Conservation (phyloP, 1,140 invertebrate species). For the Penaeus japonicus region DNA sequence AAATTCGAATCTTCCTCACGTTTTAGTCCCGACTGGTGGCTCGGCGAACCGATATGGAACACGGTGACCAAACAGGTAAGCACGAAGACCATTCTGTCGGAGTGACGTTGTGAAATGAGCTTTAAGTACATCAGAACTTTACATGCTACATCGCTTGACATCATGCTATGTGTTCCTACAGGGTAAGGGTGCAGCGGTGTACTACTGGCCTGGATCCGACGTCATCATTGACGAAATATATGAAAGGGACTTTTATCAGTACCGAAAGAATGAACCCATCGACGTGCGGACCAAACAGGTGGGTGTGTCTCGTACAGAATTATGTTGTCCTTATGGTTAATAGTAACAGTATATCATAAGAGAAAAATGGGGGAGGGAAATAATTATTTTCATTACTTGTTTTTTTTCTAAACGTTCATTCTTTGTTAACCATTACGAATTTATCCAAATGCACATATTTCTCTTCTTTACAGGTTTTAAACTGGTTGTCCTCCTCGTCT, state of each 20-base stretch:
- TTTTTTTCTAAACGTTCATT: neutral
- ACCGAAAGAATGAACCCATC: slow-evolving; percentile 13
- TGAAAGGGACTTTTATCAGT: slow-evolving; percentile 35
- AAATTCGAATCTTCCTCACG: slow-evolving; percentile 17
- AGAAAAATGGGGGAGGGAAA: neutral
- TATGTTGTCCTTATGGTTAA: neutral
- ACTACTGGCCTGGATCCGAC: slow-evolving; percentile 48
- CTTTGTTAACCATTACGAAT: too few relatives aligned
- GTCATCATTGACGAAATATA: slow-evolving; percentile 34
- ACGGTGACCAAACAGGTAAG: slow-evolving; percentile 55
- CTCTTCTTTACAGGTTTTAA: slow-evolving; percentile 20
- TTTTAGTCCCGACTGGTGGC: slow-evolving; percentile 43
- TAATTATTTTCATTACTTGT: neutral
- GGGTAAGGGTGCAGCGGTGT: slow-evolving; percentile 27
- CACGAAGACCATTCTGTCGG: neutral
- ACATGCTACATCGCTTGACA: neutral
- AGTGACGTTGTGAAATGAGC: neutral
- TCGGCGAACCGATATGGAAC: slow-evolving; percentile 59
- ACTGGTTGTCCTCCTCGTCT: slow-evolving; percentile 33
- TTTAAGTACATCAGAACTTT: neutral
- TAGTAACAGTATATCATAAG: too few relatives aligned
- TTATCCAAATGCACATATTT: too few relatives aligned
- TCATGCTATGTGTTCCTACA: neutral
- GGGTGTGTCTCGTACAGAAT: neutral
- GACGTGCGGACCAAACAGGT: slow-evolving; percentile 32